Base-by-base conservation (phyloP, 1,140 invertebrate genomes). In the Drosophila cardini region DNA sequence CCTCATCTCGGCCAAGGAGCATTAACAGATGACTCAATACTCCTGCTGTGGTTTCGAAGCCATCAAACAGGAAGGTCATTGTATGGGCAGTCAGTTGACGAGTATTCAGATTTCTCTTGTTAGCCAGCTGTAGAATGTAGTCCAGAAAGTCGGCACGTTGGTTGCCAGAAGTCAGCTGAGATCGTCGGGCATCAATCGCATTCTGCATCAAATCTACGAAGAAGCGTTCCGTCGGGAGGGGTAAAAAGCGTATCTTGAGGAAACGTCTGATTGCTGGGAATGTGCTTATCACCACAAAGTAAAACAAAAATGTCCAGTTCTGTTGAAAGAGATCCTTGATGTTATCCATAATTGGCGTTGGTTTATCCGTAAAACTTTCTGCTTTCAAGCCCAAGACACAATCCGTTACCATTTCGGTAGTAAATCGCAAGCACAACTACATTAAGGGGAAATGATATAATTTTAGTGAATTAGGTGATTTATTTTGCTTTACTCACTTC, bases 401-500 rank as follows among this genome's bases (percentile, higher is more conserved):
- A 60, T 91, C 93, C 0, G 93, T 93, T 2, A 94, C 93, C 11
- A 93, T 91, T 61, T 94, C 93, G 0, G 92, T 87, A 0, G 93
- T 94, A 48, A 91, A 94, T 53, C 91, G 86, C 1, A 87, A 63
- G 36, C 90, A 91, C 26, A 92, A 56, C 90, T 91, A 32, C 0
- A 40, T 9, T 6, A 36, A 7, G 10, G 11, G 10, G 11, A 18
- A 10, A 26, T 1, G 18, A 11, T 7, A 13, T 48, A 11, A 30
- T 32, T 21, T 13, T 3, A 30, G 21, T 0, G 0, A 10, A 52
- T 52, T 38, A 5, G 13, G 1, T 7, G 4, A 9, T n/a, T 18
- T 1, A 8, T 9, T 2, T 13, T 15, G 15, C 15, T 3, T 34
- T 2, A 73, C 87, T 73, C 57, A 91, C 85, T 36, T 89, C 74